Evolutionary conservation across 2,888 invertebrate genomes (phyloP), one percentile per base, ranked within the genome.

Genomic region (Anarsia innoxiella): DNA sequence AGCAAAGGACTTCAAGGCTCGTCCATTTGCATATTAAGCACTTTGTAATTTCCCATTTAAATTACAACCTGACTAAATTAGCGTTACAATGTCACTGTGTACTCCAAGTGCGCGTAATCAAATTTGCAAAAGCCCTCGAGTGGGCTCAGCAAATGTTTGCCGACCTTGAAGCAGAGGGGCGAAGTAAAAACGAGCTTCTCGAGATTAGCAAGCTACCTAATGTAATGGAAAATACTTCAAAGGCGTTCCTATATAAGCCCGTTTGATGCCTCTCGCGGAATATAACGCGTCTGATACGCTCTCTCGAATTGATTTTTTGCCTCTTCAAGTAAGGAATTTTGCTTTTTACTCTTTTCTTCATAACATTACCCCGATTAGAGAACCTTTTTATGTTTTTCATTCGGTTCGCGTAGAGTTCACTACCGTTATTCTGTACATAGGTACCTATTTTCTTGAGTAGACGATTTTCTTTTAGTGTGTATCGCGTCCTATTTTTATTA

Each of bases 221-320:
- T 68, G 64, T 75, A 68, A 70, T 68, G 68, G 68, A 71, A 73
- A 70, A 67, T 63, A 59, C 62, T 66, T 68, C 64, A 67, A 64
- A 55, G 51, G 40, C 55, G 57, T 55, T 49, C 52, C 53, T 54
- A 57, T 51, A 53, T 54, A 51, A 59, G 55, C 53, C 38, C 33
- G 42, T 54, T 44, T 46, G 46, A 53, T 54, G 43, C 42, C 50
- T 52, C 51, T 45, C 25, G 40, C 38, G 42, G 42, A 51, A 53
- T 49, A 39, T 48, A 49, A 44, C 46, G 41, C 37, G 43, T 45
- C 51, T 49, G 48, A 52, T 56, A 49, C 49, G 50, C 42, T 47
- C 47, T 42, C 43, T 48, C 35, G 46, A 4, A 56, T 61, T 30
- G 39, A 41, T 38, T 31, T 34, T 32, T 37, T 27, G 23, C 31